Base-by-base conservation (phyloP, 35 echinoderm and acorn worm species). In the Amphiura filiformis region DNA sequence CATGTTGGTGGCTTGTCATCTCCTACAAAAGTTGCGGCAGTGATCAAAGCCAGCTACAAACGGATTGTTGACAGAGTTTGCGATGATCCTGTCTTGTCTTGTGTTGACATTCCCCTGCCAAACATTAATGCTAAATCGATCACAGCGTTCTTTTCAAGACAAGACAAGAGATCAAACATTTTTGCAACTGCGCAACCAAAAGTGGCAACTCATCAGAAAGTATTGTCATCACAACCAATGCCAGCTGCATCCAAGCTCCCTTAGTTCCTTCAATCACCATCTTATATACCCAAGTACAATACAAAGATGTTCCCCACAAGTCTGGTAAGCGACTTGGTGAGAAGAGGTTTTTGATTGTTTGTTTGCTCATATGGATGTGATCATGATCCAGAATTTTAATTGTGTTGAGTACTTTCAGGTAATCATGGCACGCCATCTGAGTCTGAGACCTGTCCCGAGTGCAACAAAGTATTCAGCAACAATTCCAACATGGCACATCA, bases 91-190 rank as follows among this genome's bases (percentile, higher is more conserved):
- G 33, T 84, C 0, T 35, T 90, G 13, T 78, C 39, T 78, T 61
- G 0, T 0, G 3, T 90, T 34, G 37, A 78, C 31, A 77, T 90
- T n/a, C 81, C 89, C 9, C 82, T 90, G 36, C 89, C 75, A 17
- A 90, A 84, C 41, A 90, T 90, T 13, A 90, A 84, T 64, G 82
- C 89, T 4, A 90, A 84, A 35, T 90, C 89, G 0, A 84, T 90
- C 39, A 90, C 88, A 65, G 38, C 65, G 4, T 90, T 90, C 28
- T 31, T 31, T 39, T 34, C 35, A 90, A 57, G 88, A 90, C 0
- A 90, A 90, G 61, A 47, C 41, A 17, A 47, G 28, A 70, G 65
- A 30, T 20, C 89, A 52, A 90, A 90, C 76, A 57, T 38, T 23
- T 52, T 91, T 17, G 0, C 40, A 77, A 86, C 78, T 0, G n/a